phyloP scores from a whole-genome alignment of 2,888 invertebrate genomes.

The Listrodromus nycthemerus region DNA sequence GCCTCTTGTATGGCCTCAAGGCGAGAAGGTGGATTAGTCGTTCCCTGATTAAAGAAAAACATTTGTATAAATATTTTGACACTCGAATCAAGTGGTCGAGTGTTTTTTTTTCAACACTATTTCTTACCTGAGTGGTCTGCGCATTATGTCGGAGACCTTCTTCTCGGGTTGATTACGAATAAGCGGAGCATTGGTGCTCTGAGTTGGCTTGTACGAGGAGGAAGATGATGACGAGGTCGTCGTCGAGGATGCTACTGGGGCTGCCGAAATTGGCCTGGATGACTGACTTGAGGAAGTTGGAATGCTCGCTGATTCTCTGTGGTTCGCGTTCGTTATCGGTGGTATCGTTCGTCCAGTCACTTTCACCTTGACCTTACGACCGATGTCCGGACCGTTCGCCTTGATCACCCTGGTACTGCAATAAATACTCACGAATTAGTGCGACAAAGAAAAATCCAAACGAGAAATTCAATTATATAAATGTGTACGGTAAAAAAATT shows the following conservation, averaged over 20 bases:
- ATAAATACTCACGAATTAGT: constrained; percentile 70
- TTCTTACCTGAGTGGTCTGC: constrained; percentile 90
- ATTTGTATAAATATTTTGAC: constrained; percentile 6
- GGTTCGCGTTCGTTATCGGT: constrained; percentile 80
- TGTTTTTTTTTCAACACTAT: not conserved
- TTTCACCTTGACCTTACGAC: constrained; percentile 94
- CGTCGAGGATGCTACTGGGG: constrained; percentile 75
- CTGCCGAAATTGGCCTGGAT: constrained; percentile 83
- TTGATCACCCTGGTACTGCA: constrained; percentile 96
- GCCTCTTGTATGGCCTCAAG: constrained; percentile 96
- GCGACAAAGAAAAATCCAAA: not conserved
- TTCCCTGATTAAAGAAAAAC: constrained; percentile 88
- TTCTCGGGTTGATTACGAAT: constrained; percentile 78
- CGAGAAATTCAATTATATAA: too few relatives aligned
- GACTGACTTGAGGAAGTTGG: constrained; percentile 79
- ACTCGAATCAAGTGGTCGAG: not conserved
- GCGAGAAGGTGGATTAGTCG: constrained; percentile 97
- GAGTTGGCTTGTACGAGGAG: constrained; percentile 85
- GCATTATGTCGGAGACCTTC: constrained; percentile 87
- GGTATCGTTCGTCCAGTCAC: constrained; percentile 76
- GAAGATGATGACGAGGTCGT: constrained; percentile 57
- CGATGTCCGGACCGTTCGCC: constrained; percentile 95
- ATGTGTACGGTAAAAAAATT: too few relatives aligned
- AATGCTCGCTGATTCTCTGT: constrained; percentile 79
- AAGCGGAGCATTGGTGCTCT: constrained; percentile 77